Percentiles rank a stretch among this genome's conserved stretches.
Conservation (phyloP, 2,888 invertebrate genomes). For the Xanthorhoe designata region DNA sequence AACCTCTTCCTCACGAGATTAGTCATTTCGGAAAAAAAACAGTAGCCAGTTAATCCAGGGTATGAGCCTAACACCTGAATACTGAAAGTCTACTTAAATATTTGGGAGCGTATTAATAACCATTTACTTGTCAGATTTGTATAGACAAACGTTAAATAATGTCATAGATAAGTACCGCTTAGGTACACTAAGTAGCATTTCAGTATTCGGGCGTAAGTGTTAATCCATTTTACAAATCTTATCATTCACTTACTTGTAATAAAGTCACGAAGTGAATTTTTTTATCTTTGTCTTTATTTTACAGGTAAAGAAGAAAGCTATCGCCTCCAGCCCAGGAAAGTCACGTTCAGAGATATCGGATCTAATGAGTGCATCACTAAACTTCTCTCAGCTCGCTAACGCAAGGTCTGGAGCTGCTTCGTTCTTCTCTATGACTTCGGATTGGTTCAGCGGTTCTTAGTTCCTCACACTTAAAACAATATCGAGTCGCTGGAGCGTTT, state of each 20-base stretch:
- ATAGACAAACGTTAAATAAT: too few species aligned
- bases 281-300: not conserved
- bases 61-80: too few species aligned
- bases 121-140: too few species aligned
- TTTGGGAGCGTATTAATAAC: too few species aligned
- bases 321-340: constrained; percentile 68
- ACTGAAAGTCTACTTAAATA: too few species aligned
- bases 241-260: not conserved
- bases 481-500: not conserved
- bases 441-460: constrained; percentile 89
- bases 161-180: too few species aligned
- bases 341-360: constrained; percentile 70
- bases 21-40: too few species aligned
- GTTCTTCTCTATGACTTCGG: constrained; percentile 93
- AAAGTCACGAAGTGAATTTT: not conserved
- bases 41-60: too few species aligned
- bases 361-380: constrained; percentile 72
- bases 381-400: constrained; percentile 70
- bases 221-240: too few species aligned
- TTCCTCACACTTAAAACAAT: not conserved
- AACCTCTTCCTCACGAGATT: too few species aligned
- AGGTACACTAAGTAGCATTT: too few species aligned
- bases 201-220: too few species aligned
- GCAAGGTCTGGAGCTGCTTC: constrained; percentile 91
- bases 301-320: constrained; percentile 80